A percentile compares a stretch with the other conserved stretches of the same genome.
These are phyloP conservation scores for Emys orbicularis DNA, from an alignment of 2,797 vertebrate species.

Conservation along the genomic window DNA sequence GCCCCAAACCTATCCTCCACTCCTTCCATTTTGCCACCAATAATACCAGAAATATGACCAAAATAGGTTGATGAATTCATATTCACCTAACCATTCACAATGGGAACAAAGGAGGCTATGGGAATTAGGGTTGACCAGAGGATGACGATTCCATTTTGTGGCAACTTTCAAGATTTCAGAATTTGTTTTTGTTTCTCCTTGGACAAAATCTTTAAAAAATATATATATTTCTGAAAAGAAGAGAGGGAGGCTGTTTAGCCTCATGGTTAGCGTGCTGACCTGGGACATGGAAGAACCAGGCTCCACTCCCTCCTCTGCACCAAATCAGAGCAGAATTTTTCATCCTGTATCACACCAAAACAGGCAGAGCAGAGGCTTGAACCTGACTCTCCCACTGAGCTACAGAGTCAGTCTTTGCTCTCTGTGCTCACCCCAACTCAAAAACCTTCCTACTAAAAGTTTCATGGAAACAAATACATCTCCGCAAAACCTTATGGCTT, in stretches of 20 bases:
- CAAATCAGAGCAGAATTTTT: background rate
- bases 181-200: no score
- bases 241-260: background rate
- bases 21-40: constrained; percentile 13
- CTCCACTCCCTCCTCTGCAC: background rate
- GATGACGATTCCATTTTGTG: no score
- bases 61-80: background rate
- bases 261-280: background rate
- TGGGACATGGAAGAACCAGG: background rate
- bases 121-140: no score
- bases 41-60: constrained; percentile 17
- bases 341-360: background rate
- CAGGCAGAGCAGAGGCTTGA: background rate
- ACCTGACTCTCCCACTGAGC: background rate
- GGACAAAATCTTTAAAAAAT: no score
- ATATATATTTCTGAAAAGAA: no score
- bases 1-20: background rate
- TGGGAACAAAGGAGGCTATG: background rate
- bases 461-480: background rate
- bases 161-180: no score
- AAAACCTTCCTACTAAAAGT: background rate
- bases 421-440: background rate
- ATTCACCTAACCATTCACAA: background rate
- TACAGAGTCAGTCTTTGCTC: background rate
- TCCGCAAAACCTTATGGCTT: background rate